phyloP scores from a whole-genome alignment of 2,888 invertebrate genomes.

The Rhaphigaster nebulosa region DNA sequence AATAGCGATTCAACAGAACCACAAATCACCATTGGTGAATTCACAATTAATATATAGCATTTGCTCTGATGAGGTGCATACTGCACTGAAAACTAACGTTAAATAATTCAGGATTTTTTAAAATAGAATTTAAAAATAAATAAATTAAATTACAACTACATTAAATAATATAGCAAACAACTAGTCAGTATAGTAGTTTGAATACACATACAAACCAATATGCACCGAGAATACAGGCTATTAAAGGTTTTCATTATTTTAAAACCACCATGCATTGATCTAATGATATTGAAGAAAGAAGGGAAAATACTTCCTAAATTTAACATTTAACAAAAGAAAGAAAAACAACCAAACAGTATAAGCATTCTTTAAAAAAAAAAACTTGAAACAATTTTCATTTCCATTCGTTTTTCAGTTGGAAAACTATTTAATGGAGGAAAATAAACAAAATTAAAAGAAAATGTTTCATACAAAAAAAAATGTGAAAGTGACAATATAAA shows the following conservation, averaged over 20 bases:
- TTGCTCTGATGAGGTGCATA: background rate
- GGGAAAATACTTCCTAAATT: background rate
- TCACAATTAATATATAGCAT: background rate
- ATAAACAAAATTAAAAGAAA: background rate
- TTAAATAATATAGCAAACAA: background rate
- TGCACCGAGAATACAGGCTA: background rate
- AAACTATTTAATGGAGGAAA: background rate
- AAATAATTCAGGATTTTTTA: background rate
- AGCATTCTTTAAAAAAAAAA: conserved; percentile 4
- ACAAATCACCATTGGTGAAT: background rate
- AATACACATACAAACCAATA: background rate
- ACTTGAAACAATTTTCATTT: background rate
- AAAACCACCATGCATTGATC: background rate
- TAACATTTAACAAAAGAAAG: background rate
- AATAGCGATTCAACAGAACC: background rate
- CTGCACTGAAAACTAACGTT: background rate
- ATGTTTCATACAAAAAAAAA: background rate
- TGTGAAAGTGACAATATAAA: background rate
- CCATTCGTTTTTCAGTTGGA: background rate
- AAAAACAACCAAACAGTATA: background rate
- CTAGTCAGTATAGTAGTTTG: background rate
- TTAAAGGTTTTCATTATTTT: background rate
- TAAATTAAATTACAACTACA: background rate
- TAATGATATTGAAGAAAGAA: background rate
- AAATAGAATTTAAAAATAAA: background rate